Base-by-base conservation (phyloP, 2,888 invertebrate genomes). In the Acanthoscelides obtectus region DNA sequence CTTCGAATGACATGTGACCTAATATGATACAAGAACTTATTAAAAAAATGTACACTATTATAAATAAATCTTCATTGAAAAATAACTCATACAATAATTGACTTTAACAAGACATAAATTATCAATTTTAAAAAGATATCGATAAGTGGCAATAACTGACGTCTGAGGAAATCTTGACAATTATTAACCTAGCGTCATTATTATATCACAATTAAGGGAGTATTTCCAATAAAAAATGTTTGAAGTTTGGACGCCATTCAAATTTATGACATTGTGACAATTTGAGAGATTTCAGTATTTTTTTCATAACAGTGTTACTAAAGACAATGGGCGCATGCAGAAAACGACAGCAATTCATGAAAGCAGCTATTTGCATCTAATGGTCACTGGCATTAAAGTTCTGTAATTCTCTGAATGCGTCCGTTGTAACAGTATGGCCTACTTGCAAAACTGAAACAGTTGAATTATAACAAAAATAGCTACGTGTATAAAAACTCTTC, bases 11-110 rank as follows among this genome's bases (percentile, higher is more conserved):
- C n/a, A n/a, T n/a, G n/a, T n/a, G n/a, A n/a, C n/a, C n/a, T n/a
- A n/a, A n/a, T n/a, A n/a, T n/a, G n/a, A n/a, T n/a, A n/a, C n/a
- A n/a, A n/a, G n/a, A n/a, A n/a, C n/a, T n/a, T n/a, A n/a, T n/a
- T n/a, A n/a, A n/a, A n/a, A n/a, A n/a, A n/a, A n/a, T n/a, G n/a
- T n/a, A n/a, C n/a, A n/a, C n/a, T n/a, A n/a, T 3, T 68, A 19
- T 68, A 21, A 22, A 45, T 25, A 68, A 21, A 77, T 83, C 84
- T 84, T 85, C 84, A 83, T 84, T 85, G 82, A 84, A 85, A 85
- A 84, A 85, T 84, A 85, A 84, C 84, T 84, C 84, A 84, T 84
- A 84, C 84, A 84, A 84, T 81, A 81, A 81, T 84, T 79, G 80
- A 83, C 80, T 83, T 83, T 84, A 84, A 85, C 84, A 84, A 84